phyloP scores from a whole-genome alignment of 2,888 invertebrate species.

The Hirudinaria manillensis region DNA sequence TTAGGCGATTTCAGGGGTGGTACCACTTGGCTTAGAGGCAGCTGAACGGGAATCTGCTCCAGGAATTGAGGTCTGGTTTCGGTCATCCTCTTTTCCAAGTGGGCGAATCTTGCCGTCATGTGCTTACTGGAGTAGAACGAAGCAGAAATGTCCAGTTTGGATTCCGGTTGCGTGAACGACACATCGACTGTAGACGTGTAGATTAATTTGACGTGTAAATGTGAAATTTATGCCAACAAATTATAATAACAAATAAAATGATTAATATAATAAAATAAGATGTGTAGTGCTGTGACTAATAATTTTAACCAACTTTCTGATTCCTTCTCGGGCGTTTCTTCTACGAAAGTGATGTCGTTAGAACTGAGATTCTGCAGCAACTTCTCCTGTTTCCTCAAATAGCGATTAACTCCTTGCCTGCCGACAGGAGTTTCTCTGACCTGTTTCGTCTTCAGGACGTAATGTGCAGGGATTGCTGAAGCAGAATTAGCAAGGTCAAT shows the following conservation, averaged over 20 bases:
- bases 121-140: not conserved
- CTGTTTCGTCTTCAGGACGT: slow-evolving; percentile 28
- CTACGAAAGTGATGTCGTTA: not conserved
- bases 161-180: too few species aligned
- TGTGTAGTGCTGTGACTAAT: too few species aligned
- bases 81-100: slow-evolving; percentile 2
- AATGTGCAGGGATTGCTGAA: slow-evolving; percentile 7
- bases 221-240: too few species aligned
- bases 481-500: too few species aligned
- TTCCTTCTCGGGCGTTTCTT: not conserved
- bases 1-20: not conserved
- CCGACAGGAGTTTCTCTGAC: slow-evolving; percentile 27
- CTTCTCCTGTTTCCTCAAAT: slow-evolving; percentile 2
- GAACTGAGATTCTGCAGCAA: not conserved
- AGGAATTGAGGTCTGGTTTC: not conserved
- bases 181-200: too few species aligned
- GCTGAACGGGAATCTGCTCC: not conserved
- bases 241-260: too few species aligned
- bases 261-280: too few species aligned
- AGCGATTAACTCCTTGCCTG: slow-evolving; percentile 25
- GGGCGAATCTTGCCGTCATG: slow-evolving; percentile 2
- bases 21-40: not conserved
- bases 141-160: too few species aligned
- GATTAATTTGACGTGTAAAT: too few species aligned
- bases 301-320: too few species aligned